Base-by-base conservation (phyloP, 1,140 invertebrate species). In the Harpegnathos saltator region DNA sequence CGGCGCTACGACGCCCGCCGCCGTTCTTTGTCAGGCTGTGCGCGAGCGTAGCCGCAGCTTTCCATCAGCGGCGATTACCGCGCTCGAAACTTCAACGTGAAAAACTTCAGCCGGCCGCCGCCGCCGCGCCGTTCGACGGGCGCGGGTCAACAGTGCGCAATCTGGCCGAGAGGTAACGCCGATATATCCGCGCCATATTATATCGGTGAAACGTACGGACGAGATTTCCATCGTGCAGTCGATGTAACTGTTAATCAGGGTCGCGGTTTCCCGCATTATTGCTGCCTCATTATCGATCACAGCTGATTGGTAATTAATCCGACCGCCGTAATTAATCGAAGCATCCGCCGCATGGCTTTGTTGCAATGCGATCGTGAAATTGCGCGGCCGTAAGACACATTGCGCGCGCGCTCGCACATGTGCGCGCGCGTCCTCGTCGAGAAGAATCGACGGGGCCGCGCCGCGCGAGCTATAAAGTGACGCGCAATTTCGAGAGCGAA, bases 251-350 rank as follows among this genome's bases (percentile, higher is more conserved):
- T 80, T 80, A 59, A 80, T 71, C 33, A 80, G 22, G 71, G n/a
- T 2, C 52, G 75, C 22, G 22, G 65, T 71, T 80, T 80, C 52
- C 75, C 52, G 24, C 65, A 33, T 71, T 80, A 71, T 69, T 80
- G 65, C 38, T 22, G 52, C 22, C 26, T 71, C 52, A 80, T 80
- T 71, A 80, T 80, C 33, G 33, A 80, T 44, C 52, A 48, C 58
- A 80, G 54, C 52, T 71, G 63, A 69, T 71, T 80, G 58, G 65
- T 80, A 80, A 80, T 80, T 80, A 80, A 80, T 80, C 54, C 52
- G 3, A 24, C 22, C 33, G 65, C n/a, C 14, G 17, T 71, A 80
- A 80, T 80, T 71, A 58, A 68, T 69, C 63, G 33, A 78, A 69
- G 65, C n/a, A 56, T 1, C 26, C 63, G 50, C 50, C n/a, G n/a